Percentiles rank a stretch among this genome's conserved stretches.
phyloP scores from a whole-genome alignment of 2,113 vertebrate genomes.

The Antigone vipio region DNA sequence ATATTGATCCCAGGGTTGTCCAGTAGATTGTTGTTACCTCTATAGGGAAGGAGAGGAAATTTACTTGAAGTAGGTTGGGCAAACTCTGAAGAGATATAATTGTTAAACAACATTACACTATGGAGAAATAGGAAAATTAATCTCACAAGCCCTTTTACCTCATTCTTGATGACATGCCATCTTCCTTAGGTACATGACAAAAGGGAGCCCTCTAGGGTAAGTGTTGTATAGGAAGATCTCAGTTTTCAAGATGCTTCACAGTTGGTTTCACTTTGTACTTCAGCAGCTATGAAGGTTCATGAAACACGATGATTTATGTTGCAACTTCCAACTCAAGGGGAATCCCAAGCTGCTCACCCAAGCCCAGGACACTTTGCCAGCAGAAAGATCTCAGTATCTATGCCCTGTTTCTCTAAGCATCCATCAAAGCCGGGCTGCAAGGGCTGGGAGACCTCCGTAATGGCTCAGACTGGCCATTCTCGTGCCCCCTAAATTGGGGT shows the following conservation, averaged over 20 bases:
- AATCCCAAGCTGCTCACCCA: background rate
- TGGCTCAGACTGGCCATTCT: background rate
- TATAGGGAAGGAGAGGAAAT: background rate
- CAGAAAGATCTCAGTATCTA: background rate
- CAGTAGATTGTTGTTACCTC: background rate
- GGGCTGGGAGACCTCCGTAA: background rate
- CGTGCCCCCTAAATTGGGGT: background rate
- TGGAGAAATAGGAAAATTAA: background rate
- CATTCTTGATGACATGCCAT: fast-evolving
- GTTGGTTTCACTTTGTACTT: background rate
- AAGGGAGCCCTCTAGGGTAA: constrained; percentile 13
- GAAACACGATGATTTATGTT: background rate
- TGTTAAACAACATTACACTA: background rate
- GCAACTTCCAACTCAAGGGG: background rate
- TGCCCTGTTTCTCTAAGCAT: background rate
- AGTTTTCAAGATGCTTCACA: background rate
- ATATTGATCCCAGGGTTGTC: background rate
- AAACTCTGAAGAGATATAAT: background rate
- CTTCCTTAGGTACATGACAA: background rate
- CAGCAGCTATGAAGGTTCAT: background rate
- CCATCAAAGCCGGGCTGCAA: background rate
- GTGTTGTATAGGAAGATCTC: background rate
- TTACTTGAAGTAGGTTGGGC: background rate
- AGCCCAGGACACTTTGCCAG: background rate
- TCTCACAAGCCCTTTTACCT: background rate